Evolutionary conservation across 2,113 vertebrate genomes (phyloP), one percentile per base, ranked within the genome.

Genomic region (Stigmatopora nigra): DNA sequence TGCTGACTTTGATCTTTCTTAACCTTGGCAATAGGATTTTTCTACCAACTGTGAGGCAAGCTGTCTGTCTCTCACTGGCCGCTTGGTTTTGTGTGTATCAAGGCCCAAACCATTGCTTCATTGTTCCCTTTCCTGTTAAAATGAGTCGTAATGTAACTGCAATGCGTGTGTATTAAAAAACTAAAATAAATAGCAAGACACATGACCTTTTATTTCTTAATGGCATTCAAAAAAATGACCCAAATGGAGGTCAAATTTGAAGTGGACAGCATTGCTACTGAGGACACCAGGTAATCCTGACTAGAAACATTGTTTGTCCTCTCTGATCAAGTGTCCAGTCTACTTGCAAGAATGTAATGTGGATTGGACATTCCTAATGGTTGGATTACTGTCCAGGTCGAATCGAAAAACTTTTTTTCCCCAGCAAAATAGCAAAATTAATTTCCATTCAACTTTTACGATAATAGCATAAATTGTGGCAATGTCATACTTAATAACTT

Each of bases 1-100:
- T 84, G 79, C 78, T 77, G 72, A 66, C 71, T 80, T 48, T 86
- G 86, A 90, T 82, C 85, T 90, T 89, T 83, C n/a, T 71, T 81
- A 69, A 79, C 80, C 78, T 82, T 86, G 82, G 86, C 81, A 78
- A 16, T 71, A 73, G 31, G 64, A 76, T 60, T 67, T 70, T 44
- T 65, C 68, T 68, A 69, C 84, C 83, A 78, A 87, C 89, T 86
- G 87, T 79, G 88, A 81, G 78, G 75, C 85, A 80, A 75, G 78
- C 87, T 89, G 89, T 84, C 80, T 25, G 69, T 84, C 79, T 83
- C 78, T 84, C 76, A 74, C 70, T 72, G 61, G 44, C 78, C 55
- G 56, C 63, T 73, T 7, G 6, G 38, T 77, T 63, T 69, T 82
- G 64, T 64, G 67, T 70, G 64, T 62, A 74, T 73, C 68, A 57